Conservation (phyloP, 2,888 invertebrate genomes). For the Caenorhabditis wallacei region DNA sequence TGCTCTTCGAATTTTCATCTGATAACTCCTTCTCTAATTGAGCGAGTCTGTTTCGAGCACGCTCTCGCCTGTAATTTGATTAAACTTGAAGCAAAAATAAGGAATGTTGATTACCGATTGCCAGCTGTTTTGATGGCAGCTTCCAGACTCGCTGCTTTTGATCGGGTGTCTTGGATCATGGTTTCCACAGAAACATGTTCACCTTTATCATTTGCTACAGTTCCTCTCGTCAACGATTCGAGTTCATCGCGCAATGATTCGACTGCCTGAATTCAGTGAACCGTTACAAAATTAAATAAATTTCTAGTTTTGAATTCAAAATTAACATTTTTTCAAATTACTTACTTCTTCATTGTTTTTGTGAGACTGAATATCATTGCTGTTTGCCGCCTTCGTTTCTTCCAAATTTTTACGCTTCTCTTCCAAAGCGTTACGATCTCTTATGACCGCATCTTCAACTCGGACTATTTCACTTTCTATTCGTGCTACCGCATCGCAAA, state of each 20-base stretch:
- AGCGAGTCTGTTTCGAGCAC: neutral
- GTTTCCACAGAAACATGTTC: conserved; percentile 90
- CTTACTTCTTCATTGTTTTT: conserved; percentile 46
- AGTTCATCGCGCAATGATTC: conserved; percentile 79
- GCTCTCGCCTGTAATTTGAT: neutral
- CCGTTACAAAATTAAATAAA: too few species aligned
- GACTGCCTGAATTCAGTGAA: conserved; percentile 5
- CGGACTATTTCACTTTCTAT: conserved; percentile 6
- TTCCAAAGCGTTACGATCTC: conserved; percentile 10
- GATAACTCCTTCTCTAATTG: neutral
- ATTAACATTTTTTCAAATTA: neutral
- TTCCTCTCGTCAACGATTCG: conserved; percentile 91
- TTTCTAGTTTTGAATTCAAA: too few species aligned
- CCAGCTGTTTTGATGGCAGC: conserved; percentile 36
- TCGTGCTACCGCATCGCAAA: neutral
- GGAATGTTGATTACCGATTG: conserved; percentile 10
- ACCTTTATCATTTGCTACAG: conserved; percentile 89
- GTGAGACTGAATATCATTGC: conserved; percentile 6
- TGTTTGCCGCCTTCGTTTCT: neutral
- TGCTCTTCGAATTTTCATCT: neutral
- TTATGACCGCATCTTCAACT: neutral
- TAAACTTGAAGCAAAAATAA: neutral
- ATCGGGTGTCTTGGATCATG: conserved; percentile 88
- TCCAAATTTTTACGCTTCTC: conserved; percentile 5
- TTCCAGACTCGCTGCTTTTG: conserved; percentile 16